Conservation (phyloP, 2,888 invertebrate genomes). For the Cataglyphis cursor region DNA sequence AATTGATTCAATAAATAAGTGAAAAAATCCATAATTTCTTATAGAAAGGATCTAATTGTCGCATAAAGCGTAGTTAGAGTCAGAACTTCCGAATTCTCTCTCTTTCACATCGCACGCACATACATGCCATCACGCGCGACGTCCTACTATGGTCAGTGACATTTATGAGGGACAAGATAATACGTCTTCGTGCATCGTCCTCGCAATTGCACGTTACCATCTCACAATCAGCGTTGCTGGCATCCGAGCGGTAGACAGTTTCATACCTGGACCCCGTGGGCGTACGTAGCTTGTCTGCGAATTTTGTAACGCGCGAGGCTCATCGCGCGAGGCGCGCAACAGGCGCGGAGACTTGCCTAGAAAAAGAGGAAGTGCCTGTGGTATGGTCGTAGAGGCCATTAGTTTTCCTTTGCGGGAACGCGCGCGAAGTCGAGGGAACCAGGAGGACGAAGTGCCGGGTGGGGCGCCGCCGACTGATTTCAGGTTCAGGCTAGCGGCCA, state of each 20-base stretch:
- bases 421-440: constrained; percentile 69
- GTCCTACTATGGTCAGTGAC: constrained; percentile 61
- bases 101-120: constrained; percentile 34
- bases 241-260: constrained; percentile 45
- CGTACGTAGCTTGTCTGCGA: constrained; percentile 74
- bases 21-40: background rate
- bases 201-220: constrained; percentile 56
- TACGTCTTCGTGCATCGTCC: constrained; percentile 60
- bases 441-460: constrained; percentile 84
- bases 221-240: constrained; percentile 11
- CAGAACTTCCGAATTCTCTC: constrained; percentile 59
- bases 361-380: constrained; percentile 73
- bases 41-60: background rate
- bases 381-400: constrained; percentile 62
- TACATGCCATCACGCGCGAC: constrained; percentile 41
- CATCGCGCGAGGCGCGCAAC: constrained; percentile 25
- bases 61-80: background rate
- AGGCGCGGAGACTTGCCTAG: constrained; percentile 59
- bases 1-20: background rate
- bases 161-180: constrained; percentile 64
- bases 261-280: constrained; percentile 61
- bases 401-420: constrained; percentile 78
- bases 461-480: constrained; percentile 82
- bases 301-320: constrained; percentile 67
- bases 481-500: constrained; percentile 80